Conservation (phyloP, 2,888 invertebrate genomes). For the Lutraria lutraria region DNA sequence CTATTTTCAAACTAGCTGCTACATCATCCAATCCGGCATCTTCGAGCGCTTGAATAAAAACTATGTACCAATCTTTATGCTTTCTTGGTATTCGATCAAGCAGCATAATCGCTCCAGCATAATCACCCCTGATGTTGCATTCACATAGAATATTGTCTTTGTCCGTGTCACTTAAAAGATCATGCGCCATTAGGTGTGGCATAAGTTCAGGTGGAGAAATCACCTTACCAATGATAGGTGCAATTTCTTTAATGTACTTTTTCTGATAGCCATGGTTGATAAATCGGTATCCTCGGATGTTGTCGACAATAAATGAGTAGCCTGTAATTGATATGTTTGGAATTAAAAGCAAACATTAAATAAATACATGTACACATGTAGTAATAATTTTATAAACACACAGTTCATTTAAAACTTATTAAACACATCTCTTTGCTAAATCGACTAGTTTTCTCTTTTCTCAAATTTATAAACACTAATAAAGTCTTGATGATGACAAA, state of each 20-base stretch:
- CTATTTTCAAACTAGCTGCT: slow-evolving; percentile 23
- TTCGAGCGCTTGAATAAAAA: slow-evolving; percentile 8
- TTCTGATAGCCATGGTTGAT: background rate
- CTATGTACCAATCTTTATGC: slow-evolving; percentile 22
- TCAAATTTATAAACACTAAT: no score
- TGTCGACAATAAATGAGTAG: slow-evolving; percentile 17
- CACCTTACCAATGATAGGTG: slow-evolving; percentile 18
- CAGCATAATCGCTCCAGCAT: slow-evolving; percentile 10
- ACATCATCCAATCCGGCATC: slow-evolving; percentile 8
- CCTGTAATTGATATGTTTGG: background rate
- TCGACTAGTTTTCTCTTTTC: no score
- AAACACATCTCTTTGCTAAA: no score
- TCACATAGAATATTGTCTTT: slow-evolving; percentile 44
- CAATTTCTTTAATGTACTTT: slow-evolving; percentile 24
- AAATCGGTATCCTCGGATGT: slow-evolving; percentile 24
- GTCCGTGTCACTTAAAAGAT: slow-evolving; percentile 26
- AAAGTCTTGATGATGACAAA: no score
- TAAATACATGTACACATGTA: no score
- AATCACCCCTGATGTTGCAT: slow-evolving; percentile 5
- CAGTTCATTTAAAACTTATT: no score
- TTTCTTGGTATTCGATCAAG: slow-evolving; percentile 30
- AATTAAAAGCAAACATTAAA: no score
- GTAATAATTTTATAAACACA: no score
- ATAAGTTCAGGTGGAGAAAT: slow-evolving; percentile 10
- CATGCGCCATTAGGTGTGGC: background rate